These are phyloP conservation scores for Musca domestica DNA, from an alignment of 1,140 invertebrate species.

Conservation along the genomic window DNA sequence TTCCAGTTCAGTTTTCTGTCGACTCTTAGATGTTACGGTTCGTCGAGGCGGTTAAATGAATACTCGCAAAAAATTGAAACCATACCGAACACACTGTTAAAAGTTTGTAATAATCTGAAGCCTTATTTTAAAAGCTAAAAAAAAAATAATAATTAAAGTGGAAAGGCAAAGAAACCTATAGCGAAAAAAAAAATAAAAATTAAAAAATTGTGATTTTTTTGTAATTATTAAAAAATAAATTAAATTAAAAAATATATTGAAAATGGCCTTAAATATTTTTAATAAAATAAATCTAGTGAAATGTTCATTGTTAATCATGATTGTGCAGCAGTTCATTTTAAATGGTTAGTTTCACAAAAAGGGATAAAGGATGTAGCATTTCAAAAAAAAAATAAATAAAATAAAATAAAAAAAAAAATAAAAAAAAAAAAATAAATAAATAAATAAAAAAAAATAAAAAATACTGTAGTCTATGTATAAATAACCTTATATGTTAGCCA, in stretches of 20 bases:
- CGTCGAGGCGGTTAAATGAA: not conserved
- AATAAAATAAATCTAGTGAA: slow-evolving; percentile 8
- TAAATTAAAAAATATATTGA: not conserved
- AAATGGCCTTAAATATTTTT: slow-evolving; percentile 11
- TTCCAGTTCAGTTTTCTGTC: slow-evolving; percentile 13
- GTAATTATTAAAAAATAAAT: slow-evolving; percentile 7
- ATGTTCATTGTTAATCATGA: not conserved
- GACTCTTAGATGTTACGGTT: slow-evolving; percentile 5
- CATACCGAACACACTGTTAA: not conserved
- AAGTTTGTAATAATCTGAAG: not conserved
- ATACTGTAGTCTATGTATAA: too few relatives aligned
- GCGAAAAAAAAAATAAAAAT: slow-evolving; percentile 2
- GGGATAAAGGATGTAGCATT: not conserved
- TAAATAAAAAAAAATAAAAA: too few relatives aligned
- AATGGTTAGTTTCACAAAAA: slow-evolving; percentile 10
- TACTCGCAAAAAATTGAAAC: not conserved
- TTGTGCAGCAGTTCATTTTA: not conserved
- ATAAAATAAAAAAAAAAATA: not conserved
- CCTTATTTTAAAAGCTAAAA: not conserved
- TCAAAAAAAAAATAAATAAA: slow-evolving; percentile 3
- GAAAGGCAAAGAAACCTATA: not conserved
- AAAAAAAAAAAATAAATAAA: too few relatives aligned
- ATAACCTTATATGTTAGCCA: too few relatives aligned
- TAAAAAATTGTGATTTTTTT: not conserved
- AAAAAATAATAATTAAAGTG: not conserved